Evolutionary conservation across 2,113 vertebrate genomes (phyloP), one percentile per base, ranked within the genome.

Genomic region (Heterocephalus glaber): DNA sequence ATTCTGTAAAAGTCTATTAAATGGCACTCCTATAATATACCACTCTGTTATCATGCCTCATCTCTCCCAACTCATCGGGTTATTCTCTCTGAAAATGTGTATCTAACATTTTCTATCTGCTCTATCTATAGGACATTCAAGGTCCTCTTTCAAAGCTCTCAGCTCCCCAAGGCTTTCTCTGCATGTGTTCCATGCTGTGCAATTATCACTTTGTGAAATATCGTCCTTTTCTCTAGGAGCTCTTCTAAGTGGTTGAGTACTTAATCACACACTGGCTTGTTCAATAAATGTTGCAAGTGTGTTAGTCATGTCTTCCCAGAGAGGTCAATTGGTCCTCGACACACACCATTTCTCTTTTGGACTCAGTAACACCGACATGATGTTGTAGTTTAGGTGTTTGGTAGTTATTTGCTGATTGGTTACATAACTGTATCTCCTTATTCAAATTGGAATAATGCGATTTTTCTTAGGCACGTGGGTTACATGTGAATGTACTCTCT

Each of bases 101-200:
- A 81, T 91, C 91, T 94, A 94, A 92, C 19, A 2, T 81, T 95
- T 92, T 92, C 90, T 95, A 79, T 88, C 88, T 95, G 61, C 20
- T 94, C 72, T 92, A 81, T 97, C 72, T 80, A 74, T 90, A 97
- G 89, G 95, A 94, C 66, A 77, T 89, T 97, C 97, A 95, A 97
- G 95, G 94, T 96, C 82, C 72, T 90, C 44, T 94, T 95, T 97
- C 89, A 95, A 94, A 96, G 61, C 72, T 81, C 26, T 76, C 22
- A 84, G 35, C 61, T 94, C 70, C 88, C 90, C 87, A 85, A 95
- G 68, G 70, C 60, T 95, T 96, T 95, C 92, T 96, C 58, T 82
- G 68, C 24, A 1, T 79, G 85, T 24, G 17, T 22, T 94, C 49
- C 58, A 12, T 77, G 85, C 70, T 92, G 76, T 65, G 35, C 44